Percentiles rank a stretch among this genome's conserved stretches.
Conservation (phyloP, 2,113 vertebrate species). For the Paratilapia polleni region DNA sequence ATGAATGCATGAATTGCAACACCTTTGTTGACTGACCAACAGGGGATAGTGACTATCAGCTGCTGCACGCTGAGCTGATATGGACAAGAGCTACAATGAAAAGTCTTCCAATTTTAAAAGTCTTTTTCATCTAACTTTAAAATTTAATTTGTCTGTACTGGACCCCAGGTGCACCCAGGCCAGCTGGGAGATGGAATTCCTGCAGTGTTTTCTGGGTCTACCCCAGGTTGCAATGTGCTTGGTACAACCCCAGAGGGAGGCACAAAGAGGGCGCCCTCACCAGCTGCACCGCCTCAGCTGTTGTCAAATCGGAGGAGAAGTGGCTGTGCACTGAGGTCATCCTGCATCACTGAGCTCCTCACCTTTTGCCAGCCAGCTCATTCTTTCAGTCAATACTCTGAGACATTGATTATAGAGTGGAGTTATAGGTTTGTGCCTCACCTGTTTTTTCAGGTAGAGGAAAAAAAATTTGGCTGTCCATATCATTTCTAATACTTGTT, state of each 20-base stretch:
- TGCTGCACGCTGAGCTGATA: neutral
- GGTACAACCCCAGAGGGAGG: slow-evolving; percentile 24
- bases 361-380: neutral
- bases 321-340: neutral
- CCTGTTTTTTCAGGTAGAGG: neutral
- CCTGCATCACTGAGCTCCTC: slow-evolving; percentile 18
- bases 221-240: slow-evolving; percentile 10
- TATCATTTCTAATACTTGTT: neutral
- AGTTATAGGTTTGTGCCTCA: neutral
- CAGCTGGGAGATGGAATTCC: slow-evolving; percentile 34
- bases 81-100: neutral
- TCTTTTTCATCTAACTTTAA: neutral
- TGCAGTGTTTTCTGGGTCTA: slow-evolving; percentile 5
- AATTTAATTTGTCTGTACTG: neutral
- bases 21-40: neutral
- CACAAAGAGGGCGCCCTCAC: slow-evolving; percentile 6
- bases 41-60: neutral
- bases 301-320: slow-evolving; percentile 25
- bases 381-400: slow-evolving; percentile 17
- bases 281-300: slow-evolving; percentile 43
- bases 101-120: neutral
- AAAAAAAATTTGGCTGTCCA: too few relatives aligned
- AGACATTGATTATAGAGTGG: neutral
- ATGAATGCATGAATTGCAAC: neutral
- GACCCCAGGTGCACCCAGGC: slow-evolving; percentile 1